phyloP scores from a whole-genome alignment of 2,113 vertebrate genomes.

The Silurus meridionalis region DNA sequence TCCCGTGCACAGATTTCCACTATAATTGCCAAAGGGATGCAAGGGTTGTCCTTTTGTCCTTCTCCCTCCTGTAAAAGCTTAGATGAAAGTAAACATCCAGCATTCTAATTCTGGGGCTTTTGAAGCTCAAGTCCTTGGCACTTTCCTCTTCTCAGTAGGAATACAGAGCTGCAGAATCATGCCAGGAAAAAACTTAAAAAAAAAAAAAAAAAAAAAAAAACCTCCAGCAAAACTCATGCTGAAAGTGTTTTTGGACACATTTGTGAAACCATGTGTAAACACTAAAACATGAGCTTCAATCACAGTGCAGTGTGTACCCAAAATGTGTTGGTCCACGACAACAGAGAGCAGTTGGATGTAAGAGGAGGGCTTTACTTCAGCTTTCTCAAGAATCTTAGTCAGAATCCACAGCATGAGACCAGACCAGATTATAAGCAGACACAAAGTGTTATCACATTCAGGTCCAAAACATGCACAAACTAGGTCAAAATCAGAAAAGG shows the following conservation, averaged over 20 bases:
- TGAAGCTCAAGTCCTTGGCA: constrained; percentile 21
- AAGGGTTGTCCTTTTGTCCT: constrained; percentile 9
- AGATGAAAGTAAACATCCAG: constrained; percentile 36
- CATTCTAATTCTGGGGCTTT: constrained; percentile 17
- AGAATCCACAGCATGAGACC: neutral
- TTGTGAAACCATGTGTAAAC: constrained; percentile 1
- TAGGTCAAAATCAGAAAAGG: constrained; percentile 4
- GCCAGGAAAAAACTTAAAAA: neutral
- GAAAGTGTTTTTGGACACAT: neutral
- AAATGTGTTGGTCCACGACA: neutral
- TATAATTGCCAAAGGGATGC: constrained; percentile 5
- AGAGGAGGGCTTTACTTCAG: neutral
- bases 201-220: neutral
- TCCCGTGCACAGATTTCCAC: neutral
- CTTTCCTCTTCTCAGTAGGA: constrained; percentile 14
- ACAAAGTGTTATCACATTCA: neutral
- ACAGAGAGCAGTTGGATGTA: neutral
- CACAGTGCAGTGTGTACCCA: neutral
- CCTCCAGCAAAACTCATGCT: neutral
- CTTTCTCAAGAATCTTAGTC: neutral
- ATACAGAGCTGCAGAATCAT: constrained; percentile 23
- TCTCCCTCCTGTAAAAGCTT: constrained; percentile 19
- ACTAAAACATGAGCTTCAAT: neutral
- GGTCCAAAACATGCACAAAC: constrained; percentile 7
- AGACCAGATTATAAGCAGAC: neutral